Evolutionary conservation across 2,113 vertebrate genomes (phyloP).

Genomic region (Hyaena hyaena): DNA sequence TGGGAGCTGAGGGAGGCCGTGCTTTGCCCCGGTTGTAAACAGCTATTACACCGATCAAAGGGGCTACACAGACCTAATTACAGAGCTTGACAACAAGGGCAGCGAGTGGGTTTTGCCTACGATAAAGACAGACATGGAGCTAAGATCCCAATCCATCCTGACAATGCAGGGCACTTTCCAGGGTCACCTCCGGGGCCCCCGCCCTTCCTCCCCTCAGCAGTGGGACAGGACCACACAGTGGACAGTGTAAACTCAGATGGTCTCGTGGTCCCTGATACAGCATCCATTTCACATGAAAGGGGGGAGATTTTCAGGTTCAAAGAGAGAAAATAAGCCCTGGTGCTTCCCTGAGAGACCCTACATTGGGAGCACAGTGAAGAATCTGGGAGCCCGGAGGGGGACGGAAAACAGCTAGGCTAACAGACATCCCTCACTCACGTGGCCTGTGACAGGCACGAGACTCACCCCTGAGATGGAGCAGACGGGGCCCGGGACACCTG

Average conservation of each 20-base stretch:
- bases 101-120: not conserved
- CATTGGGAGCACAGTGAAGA: not conserved
- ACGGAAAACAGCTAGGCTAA: not conserved
- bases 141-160: not conserved
- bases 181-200: not conserved
- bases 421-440: not conserved
- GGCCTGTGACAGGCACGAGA: not conserved
- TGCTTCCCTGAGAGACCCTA: not conserved
- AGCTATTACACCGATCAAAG: conserved; percentile 34
- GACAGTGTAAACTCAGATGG: fast-evolving
- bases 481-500: too few relatives aligned
- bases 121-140: not conserved
- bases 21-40: not conserved
- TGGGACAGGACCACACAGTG: not conserved
- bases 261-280: fast-evolving
- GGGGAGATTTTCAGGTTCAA: not conserved
- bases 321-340: not conserved
- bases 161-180: too few relatives aligned
- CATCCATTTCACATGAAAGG: too few relatives aligned
- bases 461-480: not conserved
- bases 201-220: too few relatives aligned
- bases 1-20: not conserved
- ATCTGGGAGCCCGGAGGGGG: fast-evolving
- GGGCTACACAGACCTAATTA: conserved; percentile 18
- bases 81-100: not conserved